Percentiles rank a stretch among this genome's conserved stretches.
phyloP scores from a whole-genome alignment of 2,113 vertebrate genomes.

The Lota lota region DNA sequence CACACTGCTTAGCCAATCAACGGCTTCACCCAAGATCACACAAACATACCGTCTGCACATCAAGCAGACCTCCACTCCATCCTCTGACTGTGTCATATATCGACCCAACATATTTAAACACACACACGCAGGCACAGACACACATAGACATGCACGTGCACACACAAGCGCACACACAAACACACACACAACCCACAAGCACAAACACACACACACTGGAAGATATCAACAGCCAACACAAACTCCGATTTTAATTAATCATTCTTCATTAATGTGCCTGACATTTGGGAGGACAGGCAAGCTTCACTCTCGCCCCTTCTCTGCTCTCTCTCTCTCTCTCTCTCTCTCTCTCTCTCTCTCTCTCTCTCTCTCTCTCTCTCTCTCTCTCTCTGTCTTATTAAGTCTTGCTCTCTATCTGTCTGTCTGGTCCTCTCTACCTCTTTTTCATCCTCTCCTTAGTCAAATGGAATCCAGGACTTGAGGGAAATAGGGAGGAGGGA shows the following conservation, averaged over 20 bases:
- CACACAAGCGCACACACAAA: not conserved
- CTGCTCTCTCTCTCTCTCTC: constrained; percentile 42
- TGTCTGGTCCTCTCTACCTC: not conserved
- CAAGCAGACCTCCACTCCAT: no score
- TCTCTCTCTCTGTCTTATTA: not conserved
- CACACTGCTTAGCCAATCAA: no score
- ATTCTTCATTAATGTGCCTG: constrained; percentile 82
- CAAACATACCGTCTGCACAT: no score
- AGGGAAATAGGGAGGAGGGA: not conserved
- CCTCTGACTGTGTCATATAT: no score
- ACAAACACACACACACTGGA: constrained; percentile 81
- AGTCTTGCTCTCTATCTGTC: not conserved
- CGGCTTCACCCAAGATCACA: no score
- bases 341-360: constrained; percentile 17
- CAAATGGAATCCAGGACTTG: no score
- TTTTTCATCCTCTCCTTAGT: not conserved
- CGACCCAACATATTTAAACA: no score
- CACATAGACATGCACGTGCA: not conserved
- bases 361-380: constrained; percentile 3
- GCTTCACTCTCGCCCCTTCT: constrained; percentile 39
- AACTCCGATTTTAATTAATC: constrained; percentile 76
- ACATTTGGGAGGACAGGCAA: constrained; percentile 76
- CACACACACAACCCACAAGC: not conserved
- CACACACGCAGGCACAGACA: not conserved
- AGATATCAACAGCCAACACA: constrained; percentile 57